phyloP scores from a whole-genome alignment of 2,888 invertebrate genomes.

The Minunthozetes semirufus region DNA sequence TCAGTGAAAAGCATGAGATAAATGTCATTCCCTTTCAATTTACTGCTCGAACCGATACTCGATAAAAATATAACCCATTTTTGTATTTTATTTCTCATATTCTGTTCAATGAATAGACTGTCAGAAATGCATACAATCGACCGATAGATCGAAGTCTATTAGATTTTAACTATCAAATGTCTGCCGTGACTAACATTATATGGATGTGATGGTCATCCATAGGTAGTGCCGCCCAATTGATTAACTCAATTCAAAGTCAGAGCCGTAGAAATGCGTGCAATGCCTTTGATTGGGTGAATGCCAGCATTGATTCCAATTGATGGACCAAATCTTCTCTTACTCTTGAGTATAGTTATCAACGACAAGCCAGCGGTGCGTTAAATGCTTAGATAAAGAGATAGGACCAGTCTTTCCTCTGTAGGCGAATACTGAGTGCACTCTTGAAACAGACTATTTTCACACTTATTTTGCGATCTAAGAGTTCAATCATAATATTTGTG shows the following conservation, averaged over 20 bases:
- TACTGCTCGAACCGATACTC: too few species aligned
- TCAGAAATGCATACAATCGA: too few species aligned
- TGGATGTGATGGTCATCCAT: neutral
- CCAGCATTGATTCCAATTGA: too few species aligned
- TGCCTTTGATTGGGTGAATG: neutral
- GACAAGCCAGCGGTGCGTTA: neutral
- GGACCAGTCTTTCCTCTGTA: too few species aligned
- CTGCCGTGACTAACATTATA: slow-evolving; percentile 8
- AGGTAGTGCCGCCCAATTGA: neutral
- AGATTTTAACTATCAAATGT: neutral
- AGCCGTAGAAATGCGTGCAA: neutral
- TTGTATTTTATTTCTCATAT: too few species aligned
- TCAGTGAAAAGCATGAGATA: too few species aligned
- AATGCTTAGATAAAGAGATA: neutral
- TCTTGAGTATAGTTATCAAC: neutral
- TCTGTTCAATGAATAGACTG: too few species aligned
- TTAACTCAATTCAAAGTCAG: slow-evolving; percentile 9
- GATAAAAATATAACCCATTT: too few species aligned
- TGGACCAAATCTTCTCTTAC: too few species aligned
- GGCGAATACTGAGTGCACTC: too few species aligned
- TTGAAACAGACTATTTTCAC: neutral
- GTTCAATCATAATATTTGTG: neutral
- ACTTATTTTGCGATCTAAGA: neutral
- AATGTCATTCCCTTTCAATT: too few species aligned
- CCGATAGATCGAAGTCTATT: neutral